These are phyloP conservation scores for Rhizoglyphus robini DNA, from an alignment of 1,140 invertebrate genomes.

Conservation along the genomic window DNA sequence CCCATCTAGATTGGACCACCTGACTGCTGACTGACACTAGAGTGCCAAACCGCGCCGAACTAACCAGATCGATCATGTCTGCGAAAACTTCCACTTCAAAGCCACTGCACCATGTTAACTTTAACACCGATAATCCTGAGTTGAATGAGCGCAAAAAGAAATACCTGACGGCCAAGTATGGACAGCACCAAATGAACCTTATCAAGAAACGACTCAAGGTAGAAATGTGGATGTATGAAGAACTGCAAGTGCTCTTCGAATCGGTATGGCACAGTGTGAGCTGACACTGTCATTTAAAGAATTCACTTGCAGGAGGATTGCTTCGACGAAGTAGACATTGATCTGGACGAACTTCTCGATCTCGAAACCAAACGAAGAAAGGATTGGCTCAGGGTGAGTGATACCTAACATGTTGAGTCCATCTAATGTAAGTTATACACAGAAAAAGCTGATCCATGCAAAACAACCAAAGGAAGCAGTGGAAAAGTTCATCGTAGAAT, in stretches of 20 bases:
- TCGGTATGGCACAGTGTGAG: constrained; percentile 45
- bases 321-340: constrained; percentile 63
- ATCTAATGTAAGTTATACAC: constrained; percentile 32
- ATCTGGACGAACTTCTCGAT: constrained; percentile 80
- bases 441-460: constrained; percentile 31
- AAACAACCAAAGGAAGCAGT: constrained; percentile 25
- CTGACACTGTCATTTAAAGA: constrained; percentile 14
- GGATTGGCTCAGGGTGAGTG: constrained; percentile 62
- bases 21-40: too few species aligned
- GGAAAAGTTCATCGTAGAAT: constrained; percentile 70
- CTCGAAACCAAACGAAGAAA: constrained; percentile 70
- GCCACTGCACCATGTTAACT: constrained; percentile 68
- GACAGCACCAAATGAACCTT: constrained; percentile 88
- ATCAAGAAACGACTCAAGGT: constrained; percentile 84
- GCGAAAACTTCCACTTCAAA: constrained; percentile 32
- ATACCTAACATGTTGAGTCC: neutral
- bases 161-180: constrained; percentile 90
- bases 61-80: constrained; percentile 16
- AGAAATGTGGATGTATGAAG: constrained; percentile 94
- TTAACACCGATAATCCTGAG: constrained; percentile 61
- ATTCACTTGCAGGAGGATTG: constrained; percentile 15
- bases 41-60: neutral
- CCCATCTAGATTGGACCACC: too few species aligned
- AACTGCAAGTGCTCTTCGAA: constrained; percentile 76
- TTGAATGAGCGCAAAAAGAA: constrained; percentile 62